Conservation (phyloP, 2,113 vertebrate species). For the Excalfactoria chinensis region DNA sequence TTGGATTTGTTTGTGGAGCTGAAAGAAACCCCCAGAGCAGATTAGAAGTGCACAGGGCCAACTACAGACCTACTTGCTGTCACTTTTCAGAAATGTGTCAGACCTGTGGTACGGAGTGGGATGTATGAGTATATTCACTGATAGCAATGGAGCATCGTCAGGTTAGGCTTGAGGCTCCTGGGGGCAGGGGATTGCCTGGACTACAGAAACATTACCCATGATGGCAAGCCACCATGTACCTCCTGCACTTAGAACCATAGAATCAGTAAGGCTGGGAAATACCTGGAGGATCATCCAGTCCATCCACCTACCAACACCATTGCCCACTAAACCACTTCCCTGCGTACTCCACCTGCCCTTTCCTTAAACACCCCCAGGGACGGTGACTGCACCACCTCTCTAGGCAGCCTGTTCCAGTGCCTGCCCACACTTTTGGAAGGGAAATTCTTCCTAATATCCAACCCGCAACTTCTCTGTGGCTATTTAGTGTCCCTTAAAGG, state of each 20-base stretch:
- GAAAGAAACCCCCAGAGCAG: not conserved
- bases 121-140: not conserved
- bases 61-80: not conserved
- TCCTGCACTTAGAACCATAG: not conserved
- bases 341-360: too few species aligned
- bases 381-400: too few species aligned
- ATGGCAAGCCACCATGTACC: not conserved
- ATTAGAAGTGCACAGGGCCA: not conserved
- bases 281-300: too few species aligned
- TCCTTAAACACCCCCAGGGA: too few species aligned
- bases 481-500: not conserved
- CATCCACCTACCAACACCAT: too few species aligned
- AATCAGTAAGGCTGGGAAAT: too few species aligned
- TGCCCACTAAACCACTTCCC: too few species aligned
- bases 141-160: accelerated
- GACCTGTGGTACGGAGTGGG: accelerated
- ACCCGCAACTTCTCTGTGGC: not conserved
- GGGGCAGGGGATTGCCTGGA: not conserved
- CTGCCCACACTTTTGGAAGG: too few species aligned
- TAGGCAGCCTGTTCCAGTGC: too few species aligned
- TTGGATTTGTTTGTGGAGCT: not conserved
- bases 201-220: not conserved
- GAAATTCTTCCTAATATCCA: too few species aligned
- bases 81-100: not conserved
- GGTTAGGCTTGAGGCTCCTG: accelerated